A percentile compares a stretch with the other conserved stretches of the same genome.
phyloP scores from a whole-genome alignment of 2,888 invertebrate species.

The Chesias legatella region DNA sequence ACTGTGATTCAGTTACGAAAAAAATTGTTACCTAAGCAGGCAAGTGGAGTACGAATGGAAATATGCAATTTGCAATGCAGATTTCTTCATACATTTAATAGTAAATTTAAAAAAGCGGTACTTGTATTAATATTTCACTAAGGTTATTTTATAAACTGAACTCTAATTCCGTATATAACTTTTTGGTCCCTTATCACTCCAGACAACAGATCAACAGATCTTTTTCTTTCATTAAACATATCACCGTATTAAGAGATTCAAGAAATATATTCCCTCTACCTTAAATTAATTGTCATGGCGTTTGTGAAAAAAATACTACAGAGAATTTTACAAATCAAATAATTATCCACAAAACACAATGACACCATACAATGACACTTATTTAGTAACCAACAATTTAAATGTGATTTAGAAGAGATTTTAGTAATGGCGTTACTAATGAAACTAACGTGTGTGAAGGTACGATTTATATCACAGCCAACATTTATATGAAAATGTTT shows the following conservation, averaged over 20 bases:
- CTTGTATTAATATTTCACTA: too few species aligned
- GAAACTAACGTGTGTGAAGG: neutral
- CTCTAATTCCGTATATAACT: neutral
- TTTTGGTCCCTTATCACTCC: constrained; percentile 11
- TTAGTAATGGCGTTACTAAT: neutral
- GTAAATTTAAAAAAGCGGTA: too few species aligned
- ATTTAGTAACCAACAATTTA: neutral
- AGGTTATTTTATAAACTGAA: too few species aligned
- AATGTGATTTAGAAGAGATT: neutral
- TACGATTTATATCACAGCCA: constrained; percentile 11
- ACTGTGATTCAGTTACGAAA: constrained; percentile 5
- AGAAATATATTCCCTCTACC: too few species aligned
- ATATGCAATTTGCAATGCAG: too few species aligned
- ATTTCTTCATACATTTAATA: constrained; percentile 1
- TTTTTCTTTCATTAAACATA: neutral
- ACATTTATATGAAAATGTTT: neutral
- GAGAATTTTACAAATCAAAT: too few species aligned
- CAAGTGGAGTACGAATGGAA: too few species aligned
- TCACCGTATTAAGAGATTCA: too few species aligned
- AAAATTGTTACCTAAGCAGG: constrained; percentile 1
- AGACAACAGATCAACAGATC: neutral
- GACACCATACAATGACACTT: neutral
- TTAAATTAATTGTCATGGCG: too few species aligned
- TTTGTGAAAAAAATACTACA: too few species aligned
- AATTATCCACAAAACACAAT: too few species aligned